phyloP scores from a whole-genome alignment of 64 coral and sea anemone species.

The Astreopora myriophthalma region DNA sequence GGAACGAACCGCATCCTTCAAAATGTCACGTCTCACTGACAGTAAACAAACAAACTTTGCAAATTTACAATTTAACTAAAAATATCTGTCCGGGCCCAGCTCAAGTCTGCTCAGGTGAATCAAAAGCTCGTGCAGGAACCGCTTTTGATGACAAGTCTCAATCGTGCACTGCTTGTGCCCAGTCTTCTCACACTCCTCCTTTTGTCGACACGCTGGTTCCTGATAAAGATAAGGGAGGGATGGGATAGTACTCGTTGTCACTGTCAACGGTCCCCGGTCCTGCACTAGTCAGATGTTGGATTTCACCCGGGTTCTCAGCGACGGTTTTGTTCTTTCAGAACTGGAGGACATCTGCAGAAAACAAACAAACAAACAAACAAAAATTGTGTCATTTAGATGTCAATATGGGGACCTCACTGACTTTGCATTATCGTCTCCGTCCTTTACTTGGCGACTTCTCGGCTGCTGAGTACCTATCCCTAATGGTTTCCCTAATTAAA shows the following conservation, averaged over 20 bases:
- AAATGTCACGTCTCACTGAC: too few relatives aligned
- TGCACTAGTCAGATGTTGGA: slow-evolving; percentile 69
- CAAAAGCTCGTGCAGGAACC: slow-evolving; percentile 52
- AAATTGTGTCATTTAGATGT: too few relatives aligned
- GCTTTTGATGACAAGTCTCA: slow-evolving; percentile 59
- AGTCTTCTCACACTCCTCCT: background rate
- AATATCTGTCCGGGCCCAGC: slow-evolving; percentile 21
- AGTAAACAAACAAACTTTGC: too few relatives aligned
- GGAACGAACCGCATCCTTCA: too few relatives aligned
- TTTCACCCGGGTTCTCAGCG: slow-evolving; percentile 39
- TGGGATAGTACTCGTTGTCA: slow-evolving; percentile 13
- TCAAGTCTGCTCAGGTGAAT: slow-evolving; percentile 7
- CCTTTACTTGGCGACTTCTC: background rate
- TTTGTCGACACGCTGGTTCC: background rate
- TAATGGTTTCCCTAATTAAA: too few relatives aligned
- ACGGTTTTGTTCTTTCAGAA: slow-evolving; percentile 17
- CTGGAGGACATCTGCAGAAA: slow-evolving; percentile 3
- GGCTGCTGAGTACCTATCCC: too few relatives aligned
- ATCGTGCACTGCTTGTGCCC: slow-evolving; percentile 48
- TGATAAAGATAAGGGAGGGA: slow-evolving; percentile 46
- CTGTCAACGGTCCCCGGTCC: slow-evolving; percentile 34
- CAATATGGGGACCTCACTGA: background rate
- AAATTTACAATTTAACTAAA: background rate
- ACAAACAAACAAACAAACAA: background rate
- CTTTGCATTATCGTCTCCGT: background rate